Evolutionary conservation across 2,888 invertebrate genomes (phyloP), one percentile per base, ranked within the genome.

Genomic region (Sinopyrophorus schimmeli): DNA sequence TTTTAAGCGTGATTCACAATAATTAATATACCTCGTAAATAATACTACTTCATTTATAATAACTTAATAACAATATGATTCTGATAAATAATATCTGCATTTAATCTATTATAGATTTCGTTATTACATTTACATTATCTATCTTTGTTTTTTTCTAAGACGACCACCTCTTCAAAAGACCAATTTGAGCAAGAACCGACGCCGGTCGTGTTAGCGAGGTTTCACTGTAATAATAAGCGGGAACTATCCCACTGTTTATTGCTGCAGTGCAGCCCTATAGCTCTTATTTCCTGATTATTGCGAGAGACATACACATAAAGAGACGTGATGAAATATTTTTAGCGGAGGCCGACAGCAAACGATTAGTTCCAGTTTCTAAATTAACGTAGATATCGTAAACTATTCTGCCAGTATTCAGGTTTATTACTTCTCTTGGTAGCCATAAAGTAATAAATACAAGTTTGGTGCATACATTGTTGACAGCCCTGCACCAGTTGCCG

Each of bases 351-450:
- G n/a, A n/a, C n/a, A n/a, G 49, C 41, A 26, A 23, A 26, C 50
- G 53, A 57, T 59, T 59, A 53, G 59, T 59, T 59, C 53, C 59
- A 55, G 54, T 46, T 44, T 56, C 54, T 50, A 56, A 53, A 58
- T 48, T 53, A 52, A 44, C 51, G 55, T 48, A 47, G 46, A 52
- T 47, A 52, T 47, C 54, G 55, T 58, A 60, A 57, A 59, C 41
- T 50, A 53, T 56, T 43, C 24, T 26, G 17, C 28, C 28, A 43
- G 23, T 27, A 37, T 17, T 51, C 47, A 43, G 39, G 44, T 47
- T 40, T 28, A 27, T 47, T 40, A 47, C 47, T 43, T 20, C 28
- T 42, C 44, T 30, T 23, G 24, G 28, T 15, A 11, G 42, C 41
- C 34, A 42, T 55, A 55, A 55, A 55, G 24, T 43, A 39, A 53